Conservation (phyloP, 2,888 invertebrate genomes). For the Ectropis crepuscularia region DNA sequence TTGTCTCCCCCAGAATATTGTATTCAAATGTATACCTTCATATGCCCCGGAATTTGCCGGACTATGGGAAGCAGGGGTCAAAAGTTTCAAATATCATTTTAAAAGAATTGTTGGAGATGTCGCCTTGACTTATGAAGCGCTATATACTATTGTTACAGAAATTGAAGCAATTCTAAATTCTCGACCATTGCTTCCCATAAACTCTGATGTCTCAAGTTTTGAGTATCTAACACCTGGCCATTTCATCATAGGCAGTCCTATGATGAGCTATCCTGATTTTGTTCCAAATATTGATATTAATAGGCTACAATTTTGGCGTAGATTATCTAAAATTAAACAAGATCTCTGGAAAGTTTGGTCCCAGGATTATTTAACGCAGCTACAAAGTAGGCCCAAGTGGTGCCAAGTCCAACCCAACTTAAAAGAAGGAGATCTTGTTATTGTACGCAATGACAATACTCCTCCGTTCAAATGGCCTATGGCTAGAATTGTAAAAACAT, state of each 20-base stretch:
- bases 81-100: slow-evolving; percentile 22
- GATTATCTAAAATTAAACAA: slow-evolving; percentile 19
- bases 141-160: slow-evolving; percentile 7
- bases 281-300: slow-evolving; percentile 8
- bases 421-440: slow-evolving; percentile 19
- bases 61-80: slow-evolving; percentile 21
- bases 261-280: slow-evolving; percentile 17
- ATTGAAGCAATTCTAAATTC: slow-evolving; percentile 21
- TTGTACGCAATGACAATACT: slow-evolving; percentile 8
- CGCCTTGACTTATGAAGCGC: slow-evolving; percentile 18
- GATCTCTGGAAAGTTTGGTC: slow-evolving; percentile 22
- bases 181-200: slow-evolving; percentile 11
- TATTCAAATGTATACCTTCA: no score
- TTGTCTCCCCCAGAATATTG: no score
- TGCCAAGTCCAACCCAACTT: slow-evolving; percentile 17
- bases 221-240: slow-evolving; percentile 19
- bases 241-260: slow-evolving; percentile 21
- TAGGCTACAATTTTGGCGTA: slow-evolving; percentile 22
- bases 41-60: slow-evolving; percentile 13
- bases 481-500: slow-evolving; percentile 23
- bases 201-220: background rate
- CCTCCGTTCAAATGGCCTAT: slow-evolving; percentile 27
- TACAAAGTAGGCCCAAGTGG: slow-evolving; percentile 27
- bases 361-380: slow-evolving; percentile 16
- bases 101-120: slow-evolving; percentile 18